A percentile compares a stretch with the other conserved stretches of the same genome.
Evolutionary conservation across 1,140 invertebrate species (phyloP).

Genomic region (Drosophila lacteicornis): DNA sequence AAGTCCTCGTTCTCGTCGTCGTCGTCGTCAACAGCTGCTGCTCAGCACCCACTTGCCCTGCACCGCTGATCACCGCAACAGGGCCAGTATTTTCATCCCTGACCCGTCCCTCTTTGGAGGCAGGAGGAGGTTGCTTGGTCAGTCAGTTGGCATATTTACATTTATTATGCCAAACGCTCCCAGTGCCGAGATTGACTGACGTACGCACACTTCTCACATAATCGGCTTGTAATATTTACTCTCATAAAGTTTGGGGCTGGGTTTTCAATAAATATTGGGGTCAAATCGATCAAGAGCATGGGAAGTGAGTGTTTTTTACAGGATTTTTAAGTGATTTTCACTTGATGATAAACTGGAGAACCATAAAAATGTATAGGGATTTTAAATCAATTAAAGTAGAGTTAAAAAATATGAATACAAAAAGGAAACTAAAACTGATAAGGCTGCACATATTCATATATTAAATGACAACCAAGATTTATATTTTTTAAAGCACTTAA

Average conservation of each 20-base stretch:
- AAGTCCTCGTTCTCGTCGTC: constrained; percentile 32
- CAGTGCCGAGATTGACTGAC: constrained; percentile 15
- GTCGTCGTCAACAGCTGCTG: constrained; percentile 63
- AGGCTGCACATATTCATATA: not conserved
- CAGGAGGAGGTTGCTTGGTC: constrained; percentile 35
- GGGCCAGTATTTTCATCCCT: constrained; percentile 6
- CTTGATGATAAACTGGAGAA: too few species aligned
- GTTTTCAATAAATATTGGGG: constrained; percentile 4
- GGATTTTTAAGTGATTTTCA: not conserved
- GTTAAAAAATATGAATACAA: too few species aligned
- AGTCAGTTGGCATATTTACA: constrained; percentile 64
- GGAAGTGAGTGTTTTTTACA: not conserved
- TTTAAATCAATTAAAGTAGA: not conserved
- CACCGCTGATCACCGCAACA: constrained; percentile 61
- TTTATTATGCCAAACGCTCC: constrained; percentile 51
- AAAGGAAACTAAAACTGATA: not conserved
- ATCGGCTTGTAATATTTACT: constrained; percentile 55
- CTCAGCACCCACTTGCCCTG: constrained; percentile 34
- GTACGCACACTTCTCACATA: constrained; percentile 48
- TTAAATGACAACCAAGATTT: not conserved
- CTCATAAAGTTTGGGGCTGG: not conserved
- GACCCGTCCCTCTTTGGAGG: not conserved
- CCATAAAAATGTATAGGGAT: not conserved
- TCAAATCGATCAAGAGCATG: not conserved
- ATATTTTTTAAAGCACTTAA: not conserved